These are phyloP conservation scores for Homalodisca vitripennis DNA, from an alignment of 1,140 invertebrate species.

Conservation along the genomic window DNA sequence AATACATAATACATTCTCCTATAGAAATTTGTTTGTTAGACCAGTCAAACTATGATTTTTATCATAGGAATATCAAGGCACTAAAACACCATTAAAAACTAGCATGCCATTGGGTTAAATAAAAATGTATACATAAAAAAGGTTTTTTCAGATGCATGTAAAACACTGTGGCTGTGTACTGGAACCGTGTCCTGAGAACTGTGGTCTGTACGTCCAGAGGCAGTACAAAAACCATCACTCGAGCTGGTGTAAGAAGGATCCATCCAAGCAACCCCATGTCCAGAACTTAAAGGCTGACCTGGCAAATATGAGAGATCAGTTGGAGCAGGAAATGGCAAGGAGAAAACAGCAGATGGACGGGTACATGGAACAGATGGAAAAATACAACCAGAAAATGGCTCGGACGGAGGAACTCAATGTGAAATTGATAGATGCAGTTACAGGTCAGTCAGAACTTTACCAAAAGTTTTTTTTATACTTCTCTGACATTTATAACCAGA, in stretches of 20 bases:
- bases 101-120: no score
- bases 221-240: slow-evolving; percentile 57
- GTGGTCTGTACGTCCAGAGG: slow-evolving; percentile 64
- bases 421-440: slow-evolving; percentile 19
- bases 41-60: no score
- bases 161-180: slow-evolving; percentile 64
- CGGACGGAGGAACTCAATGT: slow-evolving; percentile 1
- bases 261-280: slow-evolving; percentile 21
- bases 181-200: slow-evolving; percentile 63
- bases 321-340: not conserved
- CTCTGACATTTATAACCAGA: no score
- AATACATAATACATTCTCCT: no score
- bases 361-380: not conserved
- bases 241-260: slow-evolving; percentile 53
- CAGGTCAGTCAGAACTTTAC: not conserved
- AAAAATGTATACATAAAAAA: no score
- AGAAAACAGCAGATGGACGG: not conserved
- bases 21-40: no score
- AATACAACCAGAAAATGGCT: not conserved
- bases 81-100: no score
- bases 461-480: no score
- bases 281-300: not conserved
- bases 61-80: no score
- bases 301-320: not conserved
- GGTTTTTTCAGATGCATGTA: slow-evolving; percentile 56